Evolutionary conservation across 2,888 invertebrate species (phyloP), one percentile per base, ranked within the genome.

Genomic region (Tromatobia lineatoria): DNA sequence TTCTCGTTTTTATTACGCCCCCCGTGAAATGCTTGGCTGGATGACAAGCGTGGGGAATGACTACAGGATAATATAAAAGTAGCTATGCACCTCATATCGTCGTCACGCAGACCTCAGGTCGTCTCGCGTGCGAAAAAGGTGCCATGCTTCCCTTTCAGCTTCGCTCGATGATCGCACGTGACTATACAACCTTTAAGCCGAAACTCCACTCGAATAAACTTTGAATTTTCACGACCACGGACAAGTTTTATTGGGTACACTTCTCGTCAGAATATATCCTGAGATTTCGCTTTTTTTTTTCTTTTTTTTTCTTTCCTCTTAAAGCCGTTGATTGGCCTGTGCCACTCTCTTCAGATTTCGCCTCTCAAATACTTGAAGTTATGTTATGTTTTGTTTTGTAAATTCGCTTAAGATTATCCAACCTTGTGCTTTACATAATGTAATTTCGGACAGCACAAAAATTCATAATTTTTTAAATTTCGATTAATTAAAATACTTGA

Each of bases 1-100:
- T 80, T 80, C 79, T 18, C 23, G 54, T 70, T 76, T 81, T 82
- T 67, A 67, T 82, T 52, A 47, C 50, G 59, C 38, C n/a, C 67
- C n/a, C 29, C 67, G 34, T 18, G 59, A 67, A 67, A 73, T 29
- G 67, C 54, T 69, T 34, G 25, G 11, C 52, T 18, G 52, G 1
- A 2, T 50, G 57, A 71, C 54, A 54, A 64, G 50, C 69, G 45
- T 74, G 54, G 52, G 38, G 57, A 74, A 78, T 23, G 73, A 82
- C 73, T 78, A n/a, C 59, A 20, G 61, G 25, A 78, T 47, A 78
- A 61, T 78, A 78, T 69, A 42, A 20, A 38, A 64, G 34, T n/a
- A 38, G 34, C 64, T 42, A 20, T 38, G 38, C 10, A 20, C 61
- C 45, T 18, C 20, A 45, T 82, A 71, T 82, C 74, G 42, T 54